A percentile compares a stretch with the other conserved stretches of the same genome.
These are phyloP conservation scores for Eptesicus fuscus DNA, from an alignment of 2,113 vertebrate genomes.

Conservation along the genomic window DNA sequence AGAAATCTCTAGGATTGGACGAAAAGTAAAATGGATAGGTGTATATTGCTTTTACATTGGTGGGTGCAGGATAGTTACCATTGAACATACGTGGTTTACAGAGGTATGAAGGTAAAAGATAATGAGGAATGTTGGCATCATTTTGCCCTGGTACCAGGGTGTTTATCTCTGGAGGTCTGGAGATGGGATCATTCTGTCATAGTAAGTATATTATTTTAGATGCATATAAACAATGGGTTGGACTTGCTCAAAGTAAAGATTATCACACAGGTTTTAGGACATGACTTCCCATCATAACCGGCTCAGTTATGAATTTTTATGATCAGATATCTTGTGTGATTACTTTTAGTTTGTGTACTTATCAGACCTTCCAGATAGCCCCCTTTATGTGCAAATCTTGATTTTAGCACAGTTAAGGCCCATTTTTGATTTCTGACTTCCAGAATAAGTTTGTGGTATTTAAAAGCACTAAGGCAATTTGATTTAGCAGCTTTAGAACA, in stretches of 20 bases:
- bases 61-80: no score
- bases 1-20: background rate
- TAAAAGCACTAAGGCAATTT: background rate
- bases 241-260: background rate
- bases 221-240: background rate
- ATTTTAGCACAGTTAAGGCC: background rate
- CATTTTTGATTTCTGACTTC: background rate
- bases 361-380: background rate
- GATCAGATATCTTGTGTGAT: background rate
- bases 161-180: background rate
- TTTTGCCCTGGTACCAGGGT: background rate
- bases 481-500: background rate
- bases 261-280: background rate
- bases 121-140: background rate
- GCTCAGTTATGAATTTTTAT: background rate
- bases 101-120: background rate
- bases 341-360: background rate
- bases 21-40: background rate
- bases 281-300: background rate
- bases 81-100: background rate
- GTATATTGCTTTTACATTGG: background rate
- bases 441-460: background rate
- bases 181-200: background rate
- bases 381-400: background rate
- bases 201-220: background rate